Base-by-base conservation (phyloP, 2,113 vertebrate genomes). In the Xyrauchen texanus region DNA sequence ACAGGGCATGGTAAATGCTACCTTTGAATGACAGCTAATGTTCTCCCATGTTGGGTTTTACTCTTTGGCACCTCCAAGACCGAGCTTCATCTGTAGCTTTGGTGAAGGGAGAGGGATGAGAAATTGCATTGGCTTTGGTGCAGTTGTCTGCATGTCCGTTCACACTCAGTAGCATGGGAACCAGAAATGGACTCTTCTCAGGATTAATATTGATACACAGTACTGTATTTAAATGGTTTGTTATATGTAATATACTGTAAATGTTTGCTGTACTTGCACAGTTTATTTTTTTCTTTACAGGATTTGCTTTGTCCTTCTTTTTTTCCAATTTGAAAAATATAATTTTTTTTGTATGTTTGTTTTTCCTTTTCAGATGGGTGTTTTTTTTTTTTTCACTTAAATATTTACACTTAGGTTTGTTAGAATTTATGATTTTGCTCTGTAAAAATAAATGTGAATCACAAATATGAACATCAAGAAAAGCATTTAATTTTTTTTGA, bases 221-320 rank as follows among this genome's bases (percentile, higher is more conserved):
- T 98, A 98, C 97, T 98, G 96, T 99, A 98, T 94, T 91, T 90
- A 91, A 84, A 88, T 77, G 83, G 85, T 87, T 89, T 95, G 91
- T 95, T 93, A 88, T 90, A 92, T 89, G 95, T 94, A 95, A 93
- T 95, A 96, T 98, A 92, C 90, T 93, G 91, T 93, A 96, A 95
- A 94, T 93, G 94, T 97, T 96, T 98, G 96, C 97, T 94, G 94
- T 95, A 95, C 94, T 98, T 98, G 96, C 97, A 98, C 97, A 98
- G 93, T 91, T 96, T 34, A n/a, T n/a, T 34, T 1, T 34, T 34
- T 34, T 96, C 94, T 88, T 88, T 90, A 65, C 68, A 72, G 65
- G 63, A n/a, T 82, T 62, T 64, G 47, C 6, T 34, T 34, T 34
- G 21, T 34, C 21, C 21, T 34, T 34, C n/a, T n/a, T 60, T 13